A percentile compares a stretch with the other conserved stretches of the same genome.
Evolutionary conservation across 1,140 invertebrate species (phyloP).

Genomic region (Chironomus striatipennis): DNA sequence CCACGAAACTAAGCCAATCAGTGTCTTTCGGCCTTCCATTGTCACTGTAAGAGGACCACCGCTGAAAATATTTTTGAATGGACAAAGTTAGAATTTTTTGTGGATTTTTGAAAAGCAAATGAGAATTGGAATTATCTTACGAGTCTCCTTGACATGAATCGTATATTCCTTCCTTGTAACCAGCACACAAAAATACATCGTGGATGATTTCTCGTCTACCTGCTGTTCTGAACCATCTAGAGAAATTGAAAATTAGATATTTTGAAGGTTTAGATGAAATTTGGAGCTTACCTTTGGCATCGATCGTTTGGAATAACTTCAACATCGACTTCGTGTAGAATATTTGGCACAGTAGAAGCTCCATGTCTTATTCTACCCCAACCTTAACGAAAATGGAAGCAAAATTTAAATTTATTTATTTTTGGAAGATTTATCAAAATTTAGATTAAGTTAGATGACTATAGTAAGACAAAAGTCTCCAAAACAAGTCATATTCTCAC

Average conservation of each 20-base stretch:
- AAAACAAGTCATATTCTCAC: not conserved
- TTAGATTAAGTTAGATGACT: too few relatives aligned
- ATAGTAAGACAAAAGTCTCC: not conserved
- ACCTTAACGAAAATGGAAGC: conserved; percentile 33
- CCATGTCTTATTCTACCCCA: conserved; percentile 83
- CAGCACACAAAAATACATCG: conserved; percentile 88
- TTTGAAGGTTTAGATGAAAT: not conserved
- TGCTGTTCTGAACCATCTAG: conserved; percentile 77
- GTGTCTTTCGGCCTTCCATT: conserved; percentile 68
- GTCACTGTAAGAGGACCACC: conserved; percentile 75
- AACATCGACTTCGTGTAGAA: conserved; percentile 59
- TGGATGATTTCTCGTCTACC: conserved; percentile 84
- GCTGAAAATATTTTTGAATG: conserved; percentile 32
- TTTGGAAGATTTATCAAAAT: too few relatives aligned
- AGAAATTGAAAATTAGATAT: not conserved
- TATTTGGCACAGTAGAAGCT: conserved; percentile 59
- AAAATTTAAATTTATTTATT: not conserved
- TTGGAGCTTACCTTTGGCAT: conserved; percentile 53
- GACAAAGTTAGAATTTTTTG: not conserved
- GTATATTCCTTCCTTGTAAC: conserved; percentile 65
- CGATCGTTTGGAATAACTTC: conserved; percentile 86
- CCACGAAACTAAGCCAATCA: conserved; percentile 85
- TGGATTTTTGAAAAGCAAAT: not conserved
- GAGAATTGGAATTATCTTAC: not conserved
- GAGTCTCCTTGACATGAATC: conserved; percentile 45